These are phyloP conservation scores for Elmis aenea DNA, from an alignment of 2,888 invertebrate genomes.

Conservation along the genomic window DNA sequence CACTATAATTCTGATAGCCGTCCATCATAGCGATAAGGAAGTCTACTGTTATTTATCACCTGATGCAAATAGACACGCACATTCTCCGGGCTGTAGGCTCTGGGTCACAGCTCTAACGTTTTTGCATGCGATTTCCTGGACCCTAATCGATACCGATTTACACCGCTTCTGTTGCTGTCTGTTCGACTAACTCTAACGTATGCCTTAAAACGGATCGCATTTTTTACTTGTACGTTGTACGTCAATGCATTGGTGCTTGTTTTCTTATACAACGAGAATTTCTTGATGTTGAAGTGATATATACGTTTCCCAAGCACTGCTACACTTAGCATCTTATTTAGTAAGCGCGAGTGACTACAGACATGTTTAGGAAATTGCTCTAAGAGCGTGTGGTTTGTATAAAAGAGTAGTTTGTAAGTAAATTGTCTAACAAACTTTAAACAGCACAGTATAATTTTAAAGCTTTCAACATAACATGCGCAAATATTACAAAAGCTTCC, in stretches of 20 bases:
- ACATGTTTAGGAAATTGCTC: constrained; percentile 23
- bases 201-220: constrained; percentile 2
- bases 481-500: too few relatives aligned
- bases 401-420: constrained; percentile 16
- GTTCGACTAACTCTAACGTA: constrained; percentile 10
- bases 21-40: constrained; percentile 24
- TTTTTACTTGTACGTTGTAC: constrained; percentile 10
- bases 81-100: constrained; percentile 17
- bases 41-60: constrained; percentile 22
- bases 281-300: too few relatives aligned
- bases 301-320: background rate
- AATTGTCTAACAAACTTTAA: constrained; percentile 16
- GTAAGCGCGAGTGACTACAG: constrained; percentile 10
- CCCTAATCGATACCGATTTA: constrained; percentile 19
- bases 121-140: constrained; percentile 18
- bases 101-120: constrained; percentile 16
- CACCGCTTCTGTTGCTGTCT: constrained; percentile 11
- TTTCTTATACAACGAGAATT: constrained; percentile 7
- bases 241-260: constrained; percentile 4
- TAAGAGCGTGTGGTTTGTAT: constrained; percentile 14
- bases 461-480: too few relatives aligned
- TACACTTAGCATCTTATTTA: constrained; percentile 8
- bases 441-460: too few relatives aligned
- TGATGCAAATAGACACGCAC: constrained; percentile 20
- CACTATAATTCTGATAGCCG: constrained; percentile 24